These are phyloP conservation scores for Phylloscopus trochiloides DNA, from an alignment of 2,113 vertebrate genomes.

Conservation along the genomic window DNA sequence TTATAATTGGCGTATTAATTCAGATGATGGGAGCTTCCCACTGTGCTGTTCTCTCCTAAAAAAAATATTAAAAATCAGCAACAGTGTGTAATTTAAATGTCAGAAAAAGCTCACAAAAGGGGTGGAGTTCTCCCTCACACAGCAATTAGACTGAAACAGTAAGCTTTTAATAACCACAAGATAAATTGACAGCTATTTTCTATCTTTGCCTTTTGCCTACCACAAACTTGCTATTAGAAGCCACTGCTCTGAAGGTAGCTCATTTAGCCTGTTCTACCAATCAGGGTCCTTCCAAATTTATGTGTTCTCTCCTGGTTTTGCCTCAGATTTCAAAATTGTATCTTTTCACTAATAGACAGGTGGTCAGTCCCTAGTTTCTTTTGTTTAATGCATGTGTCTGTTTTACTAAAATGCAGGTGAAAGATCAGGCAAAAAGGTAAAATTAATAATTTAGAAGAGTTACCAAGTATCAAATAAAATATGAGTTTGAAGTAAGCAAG, in stretches of 20 bases:
- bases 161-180: constrained; percentile 41
- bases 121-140: constrained; percentile 11
- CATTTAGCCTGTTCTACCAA: background rate
- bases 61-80: background rate
- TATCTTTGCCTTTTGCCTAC: constrained; percentile 21
- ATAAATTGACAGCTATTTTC: constrained; percentile 43
- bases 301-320: background rate
- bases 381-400: background rate
- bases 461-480: background rate
- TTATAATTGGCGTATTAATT: constrained; percentile 52
- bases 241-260: background rate
- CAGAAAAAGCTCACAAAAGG: constrained; percentile 55
- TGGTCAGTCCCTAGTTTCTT: background rate
- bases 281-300: background rate
- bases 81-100: constrained; percentile 52
- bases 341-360: background rate
- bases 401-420: background rate
- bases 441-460: background rate
- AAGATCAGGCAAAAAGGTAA: background rate
- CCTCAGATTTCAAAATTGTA: background rate
- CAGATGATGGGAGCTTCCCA: background rate
- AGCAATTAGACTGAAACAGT: constrained; percentile 50
- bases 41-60: background rate
- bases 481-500: background rate
- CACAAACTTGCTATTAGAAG: background rate